Evolutionary conservation across 2,888 invertebrate genomes (phyloP).

Genomic region (Trisateles emortualis): DNA sequence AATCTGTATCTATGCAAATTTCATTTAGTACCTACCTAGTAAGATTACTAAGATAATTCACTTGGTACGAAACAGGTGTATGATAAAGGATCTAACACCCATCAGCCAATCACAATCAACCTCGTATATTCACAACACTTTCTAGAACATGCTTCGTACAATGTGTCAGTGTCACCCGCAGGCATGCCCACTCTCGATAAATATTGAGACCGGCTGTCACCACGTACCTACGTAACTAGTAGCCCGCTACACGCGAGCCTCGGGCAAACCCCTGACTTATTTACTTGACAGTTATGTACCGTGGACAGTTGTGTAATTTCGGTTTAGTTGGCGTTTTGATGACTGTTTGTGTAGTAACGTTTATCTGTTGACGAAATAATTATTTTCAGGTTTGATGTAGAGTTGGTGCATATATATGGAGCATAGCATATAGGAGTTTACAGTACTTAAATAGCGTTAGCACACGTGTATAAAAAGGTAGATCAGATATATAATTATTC

Average conservation of each 20-base stretch:
- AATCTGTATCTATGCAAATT: too few species aligned
- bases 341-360: slow-evolving; percentile 3
- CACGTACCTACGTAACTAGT: slow-evolving; percentile 42
- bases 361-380: too few species aligned
- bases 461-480: too few species aligned
- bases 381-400: too few species aligned
- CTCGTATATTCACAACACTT: slow-evolving; percentile 5
- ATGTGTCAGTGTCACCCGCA: slow-evolving; percentile 13
- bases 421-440: too few species aligned
- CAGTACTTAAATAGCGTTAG: too few species aligned
- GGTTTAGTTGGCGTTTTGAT: neutral
- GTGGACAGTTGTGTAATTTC: slow-evolving; percentile 14
- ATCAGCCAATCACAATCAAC: neutral
- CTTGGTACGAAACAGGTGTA: too few species aligned
- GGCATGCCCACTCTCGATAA: slow-evolving; percentile 44
- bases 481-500: too few species aligned
- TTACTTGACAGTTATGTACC: slow-evolving; percentile 34
- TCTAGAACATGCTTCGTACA: slow-evolving; percentile 12
- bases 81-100: neutral
- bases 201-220: slow-evolving; percentile 47
- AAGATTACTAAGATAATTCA: too few species aligned
- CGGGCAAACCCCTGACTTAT: slow-evolving; percentile 29
- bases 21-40: too few species aligned
- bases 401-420: too few species aligned
- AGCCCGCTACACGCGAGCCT: slow-evolving; percentile 26